Evolutionary conservation across 2,797 vertebrate genomes (phyloP), one percentile per base, ranked within the genome.

Genomic region (Rhabdomys pumilio): DNA sequence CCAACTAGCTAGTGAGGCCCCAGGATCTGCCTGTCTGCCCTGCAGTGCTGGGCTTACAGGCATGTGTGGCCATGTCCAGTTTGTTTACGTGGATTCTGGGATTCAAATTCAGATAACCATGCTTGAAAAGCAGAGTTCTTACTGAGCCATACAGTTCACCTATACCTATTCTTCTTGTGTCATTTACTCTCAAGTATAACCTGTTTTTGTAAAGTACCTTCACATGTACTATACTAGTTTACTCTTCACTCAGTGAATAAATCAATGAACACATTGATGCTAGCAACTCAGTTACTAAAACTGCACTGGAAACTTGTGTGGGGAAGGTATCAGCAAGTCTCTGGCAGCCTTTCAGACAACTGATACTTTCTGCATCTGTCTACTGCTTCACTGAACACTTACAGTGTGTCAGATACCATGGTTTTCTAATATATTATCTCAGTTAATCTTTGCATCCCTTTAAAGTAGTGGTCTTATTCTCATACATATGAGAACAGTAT

Each of bases 361-460:
- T 79, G 47, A 34, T 81, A 22, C 76, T 93, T 76, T 77, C 50
- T 91, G 10, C 76, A 92, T 85, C 87, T 80, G 87, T 29, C 20
- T 19, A 44, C 38, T 87, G 50, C 34, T 90, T 85, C 88, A 50
- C n/a, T 73, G 26, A 93, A 50, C 41, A 85, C 73, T 73, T 59
- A 80, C 41, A 55, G 9, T n/a, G 47, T 47, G 10, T 31, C 50
- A 91, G 38, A 59, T 8, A 80, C 55, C 14, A 13, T 73, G 31
- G 19, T 19, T 84, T 93, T 86, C 53, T 53, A 75, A 59, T 7
- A 38, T 55, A 80, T 44, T 41, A 88, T 41, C 69, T 91, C 69
- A 87, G n/a, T 89, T 90, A 75, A 92, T 75, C 38, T 55, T 77
- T 77, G 53, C 17, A 80, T 31, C 41, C 29, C 50, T 53, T 12